Base-by-base conservation (phyloP, 2,113 vertebrate species). In the Melanocharis versteri region DNA sequence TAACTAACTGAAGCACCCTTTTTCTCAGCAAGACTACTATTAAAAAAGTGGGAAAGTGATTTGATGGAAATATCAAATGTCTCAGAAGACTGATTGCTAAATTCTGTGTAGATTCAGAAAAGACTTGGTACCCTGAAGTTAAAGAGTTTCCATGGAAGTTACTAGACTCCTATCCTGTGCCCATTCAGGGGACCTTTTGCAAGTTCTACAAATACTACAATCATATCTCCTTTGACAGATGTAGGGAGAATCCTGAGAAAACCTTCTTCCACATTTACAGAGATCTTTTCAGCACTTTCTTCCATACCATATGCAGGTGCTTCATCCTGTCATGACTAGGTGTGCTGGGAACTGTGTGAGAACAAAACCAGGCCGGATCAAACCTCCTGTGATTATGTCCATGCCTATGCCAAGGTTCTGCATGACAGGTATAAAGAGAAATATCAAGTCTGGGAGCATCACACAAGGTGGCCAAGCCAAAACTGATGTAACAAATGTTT, bases 281-380 rank as follows among this genome's bases (percentile, higher is more conserved):
- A 47, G 40, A 21, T 56, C 8, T 8, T 80, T 83, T 45, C 47
- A 80, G 7, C 18, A 27, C 24, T 75, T 28, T 37, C 15, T 83
- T 15, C 15, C 26, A 7, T 53, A 66, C 5, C 8, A 22, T 14
- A 30, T 0, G 0, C 12, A 68, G 16, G 5, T 71, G 15, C 9
- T 68, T 16, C 15, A 54, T 17, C 33, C 40, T 50, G 27, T 66
- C 42, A n/a, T 35, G 31, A 57, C 31, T 39, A n/a, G 4, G 4
- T 54, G 5, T 72, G 28, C 19, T 37, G 10, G 42, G 42, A 71
- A 26, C 12, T 11, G 8, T 37, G 22, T 71, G 66, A 86, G 37
- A 78, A 26, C 4, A 61, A 79, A 88, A 78, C 3, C 19, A 85
- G 31, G 53, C 3, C 11, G 57, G 13, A 51, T 11, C 44, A 66